A percentile compares a stretch with the other conserved stretches of the same genome.
Evolutionary conservation across 2,113 vertebrate genomes (phyloP).

Genomic region (Sapajus apella): DNA sequence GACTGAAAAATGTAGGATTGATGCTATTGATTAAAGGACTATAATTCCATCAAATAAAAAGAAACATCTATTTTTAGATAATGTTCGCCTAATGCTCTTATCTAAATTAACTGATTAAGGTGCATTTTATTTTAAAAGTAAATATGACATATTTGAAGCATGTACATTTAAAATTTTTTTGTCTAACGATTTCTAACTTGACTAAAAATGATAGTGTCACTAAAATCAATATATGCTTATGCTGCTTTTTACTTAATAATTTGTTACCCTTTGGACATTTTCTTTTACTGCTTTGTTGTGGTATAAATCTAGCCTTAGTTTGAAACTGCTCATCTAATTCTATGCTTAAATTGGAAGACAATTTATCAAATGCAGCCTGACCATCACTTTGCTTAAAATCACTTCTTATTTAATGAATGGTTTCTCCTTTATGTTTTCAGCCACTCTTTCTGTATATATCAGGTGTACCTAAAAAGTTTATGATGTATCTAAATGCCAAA

Average conservation of each 20-base stretch:
- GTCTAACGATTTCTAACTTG: slow-evolving; percentile 23
- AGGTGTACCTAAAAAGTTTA: background rate
- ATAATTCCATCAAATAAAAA: slow-evolving; percentile 16
- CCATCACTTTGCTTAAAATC: background rate
- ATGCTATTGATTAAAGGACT: slow-evolving; percentile 54
- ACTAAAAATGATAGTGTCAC: slow-evolving; percentile 6
- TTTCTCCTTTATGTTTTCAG: slow-evolving; percentile 6
- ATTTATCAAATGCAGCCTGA: background rate
- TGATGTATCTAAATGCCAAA: background rate
- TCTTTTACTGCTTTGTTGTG: background rate
- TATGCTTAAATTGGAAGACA: background rate
- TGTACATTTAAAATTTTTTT: background rate
- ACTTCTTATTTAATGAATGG: background rate
- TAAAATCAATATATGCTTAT: background rate
- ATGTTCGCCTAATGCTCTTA: slow-evolving; percentile 35
- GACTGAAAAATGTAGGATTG: slow-evolving; percentile 20
- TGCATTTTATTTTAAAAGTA: slow-evolving; percentile 59
- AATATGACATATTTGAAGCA: slow-evolving; percentile 1
- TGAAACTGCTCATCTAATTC: background rate
- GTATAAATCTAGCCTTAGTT: background rate
- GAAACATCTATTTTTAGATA: slow-evolving; percentile 6
- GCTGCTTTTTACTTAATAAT: background rate
- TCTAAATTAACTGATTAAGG: slow-evolving; percentile 38
- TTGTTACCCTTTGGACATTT: background rate
- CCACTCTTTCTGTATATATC: background rate